Evolutionary conservation across 2,797 vertebrate genomes (phyloP).

Genomic region (Tinamus major): DNA sequence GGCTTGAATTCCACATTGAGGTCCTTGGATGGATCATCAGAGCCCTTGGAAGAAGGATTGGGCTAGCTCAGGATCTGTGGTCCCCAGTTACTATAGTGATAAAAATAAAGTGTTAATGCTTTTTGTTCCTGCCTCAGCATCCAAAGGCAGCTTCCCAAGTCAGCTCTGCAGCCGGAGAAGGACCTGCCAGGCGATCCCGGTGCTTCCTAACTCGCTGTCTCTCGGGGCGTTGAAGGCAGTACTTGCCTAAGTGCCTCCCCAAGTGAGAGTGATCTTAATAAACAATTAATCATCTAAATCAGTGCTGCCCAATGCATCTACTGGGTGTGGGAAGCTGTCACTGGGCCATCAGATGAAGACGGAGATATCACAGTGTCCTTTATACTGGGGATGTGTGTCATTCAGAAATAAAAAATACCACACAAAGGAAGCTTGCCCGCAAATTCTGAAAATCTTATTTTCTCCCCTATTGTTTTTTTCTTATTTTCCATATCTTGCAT

Average conservation of each 20-base stretch:
- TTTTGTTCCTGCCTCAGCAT: not conserved
- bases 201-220: not conserved
- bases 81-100: not conserved
- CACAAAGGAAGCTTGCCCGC: not conserved
- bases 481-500: not conserved
- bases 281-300: not conserved
- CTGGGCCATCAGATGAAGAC: not conserved
- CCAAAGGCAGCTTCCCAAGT: not conserved
- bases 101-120: not conserved
- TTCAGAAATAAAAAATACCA: not conserved
- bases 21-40: not conserved
- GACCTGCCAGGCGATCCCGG: not conserved
- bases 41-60: not conserved
- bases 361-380: not conserved
- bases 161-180: not conserved
- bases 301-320: not conserved
- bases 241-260: not conserved
- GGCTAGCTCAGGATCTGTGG: not conserved
- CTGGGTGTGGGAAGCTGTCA: not conserved
- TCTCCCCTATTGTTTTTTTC: not conserved
- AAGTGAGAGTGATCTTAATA: not conserved
- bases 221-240: not conserved
- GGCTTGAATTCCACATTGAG: not conserved
- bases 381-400: accelerated
- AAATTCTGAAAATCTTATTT: not conserved